A percentile compares a stretch with the other conserved stretches of the same genome.
Conservation (phyloP, 2,888 invertebrate genomes). For the Kryphioiulus occultus region DNA sequence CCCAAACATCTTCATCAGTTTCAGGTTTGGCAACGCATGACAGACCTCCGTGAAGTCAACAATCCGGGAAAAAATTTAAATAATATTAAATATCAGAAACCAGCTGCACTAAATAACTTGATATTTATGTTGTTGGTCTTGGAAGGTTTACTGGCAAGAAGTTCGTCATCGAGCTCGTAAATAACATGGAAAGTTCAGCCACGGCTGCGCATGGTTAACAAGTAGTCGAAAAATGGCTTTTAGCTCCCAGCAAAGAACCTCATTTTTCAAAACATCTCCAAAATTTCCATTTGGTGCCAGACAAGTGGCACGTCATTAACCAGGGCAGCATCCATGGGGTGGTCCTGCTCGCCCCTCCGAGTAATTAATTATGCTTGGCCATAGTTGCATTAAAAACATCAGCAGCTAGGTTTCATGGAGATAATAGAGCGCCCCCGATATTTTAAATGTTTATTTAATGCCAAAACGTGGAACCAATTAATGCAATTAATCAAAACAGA, state of each 20-base stretch:
- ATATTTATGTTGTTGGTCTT: background rate
- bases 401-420: background rate
- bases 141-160: background rate
- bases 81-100: background rate
- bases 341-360: background rate
- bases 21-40: background rate
- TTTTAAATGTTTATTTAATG: background rate
- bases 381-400: background rate
- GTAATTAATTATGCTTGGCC: background rate
- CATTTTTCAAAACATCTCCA: background rate
- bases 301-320: background rate
- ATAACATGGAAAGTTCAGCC: background rate
- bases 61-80: background rate
- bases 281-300: background rate
- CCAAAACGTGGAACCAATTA: conserved; percentile 6
- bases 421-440: background rate
- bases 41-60: background rate
- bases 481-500: background rate
- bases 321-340: background rate
- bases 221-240: background rate
- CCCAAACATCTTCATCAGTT: background rate
- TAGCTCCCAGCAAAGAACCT: background rate
- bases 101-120: background rate
- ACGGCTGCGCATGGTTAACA: background rate
- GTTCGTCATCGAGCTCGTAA: background rate